Base-by-base conservation (phyloP, 2,888 invertebrate genomes). In the Abrostola triplasia region DNA sequence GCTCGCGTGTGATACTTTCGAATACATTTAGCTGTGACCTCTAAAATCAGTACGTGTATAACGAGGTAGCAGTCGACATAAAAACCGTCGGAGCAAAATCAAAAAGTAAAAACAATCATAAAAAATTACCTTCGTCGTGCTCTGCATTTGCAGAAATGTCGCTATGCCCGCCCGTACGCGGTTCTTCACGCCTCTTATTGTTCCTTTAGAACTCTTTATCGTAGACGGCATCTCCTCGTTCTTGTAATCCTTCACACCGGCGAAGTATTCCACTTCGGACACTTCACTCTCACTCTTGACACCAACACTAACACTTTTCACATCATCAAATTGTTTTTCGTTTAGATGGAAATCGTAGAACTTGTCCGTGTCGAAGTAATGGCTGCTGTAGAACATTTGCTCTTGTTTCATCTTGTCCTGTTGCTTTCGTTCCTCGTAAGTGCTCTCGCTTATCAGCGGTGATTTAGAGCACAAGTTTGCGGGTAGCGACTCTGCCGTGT, bases 101-200 rank as follows among this genome's bases (percentile, higher is more conserved):
- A 80, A 84, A 85, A 86, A 86, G 80, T 79, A 71, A 83, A n/a
- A 61, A 85, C 74, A 82, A 82, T 80, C 62, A 70, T 44, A 74
- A 66, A 72, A 77, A 91, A 96, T 95, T 93, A 98, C 98, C 97
- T 98, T 98, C 71, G 96, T 96, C 57, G 97, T 96, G 80, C 95
- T 96, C 86, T 97, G 97, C 84, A 98, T 97, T 88, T 98, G 98
- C 68, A 98, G 95, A 92, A 99, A 99, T n/a, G 98, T 98, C 53
- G 98, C 98, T 83, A 99, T 98, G 70, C 99, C 99, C 73, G 98
- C 98, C 76, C 98, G 95, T 63, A 99, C 99, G 80, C 98, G 96
- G 94, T 99, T 99, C 94, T 98, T 98, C 72, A 99, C 98, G 67
- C 99, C 99, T 52, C 99, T 96, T 77, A 99, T 97, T 10, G 98